Conservation (phyloP, 2,113 vertebrate species). For the Trogon surrucura region DNA sequence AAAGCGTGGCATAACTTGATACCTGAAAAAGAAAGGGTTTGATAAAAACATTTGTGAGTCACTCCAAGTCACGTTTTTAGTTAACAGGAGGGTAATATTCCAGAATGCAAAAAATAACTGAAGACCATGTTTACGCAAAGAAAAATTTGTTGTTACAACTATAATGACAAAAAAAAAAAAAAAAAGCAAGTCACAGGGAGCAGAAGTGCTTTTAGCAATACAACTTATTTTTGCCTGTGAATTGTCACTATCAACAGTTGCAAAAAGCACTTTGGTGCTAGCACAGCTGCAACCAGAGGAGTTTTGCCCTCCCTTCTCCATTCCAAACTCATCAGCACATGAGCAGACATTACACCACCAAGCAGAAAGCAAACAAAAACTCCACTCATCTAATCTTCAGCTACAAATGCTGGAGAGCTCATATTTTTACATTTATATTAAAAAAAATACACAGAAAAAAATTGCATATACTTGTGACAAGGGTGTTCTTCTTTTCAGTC, state of each 20-base stretch:
- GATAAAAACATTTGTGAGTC: neutral
- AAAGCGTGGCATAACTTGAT: constrained; percentile 86
- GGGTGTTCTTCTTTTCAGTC: neutral
- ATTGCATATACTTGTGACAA: neutral
- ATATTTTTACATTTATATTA: neutral
- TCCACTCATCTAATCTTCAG: neutral
- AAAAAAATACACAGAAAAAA: neutral
- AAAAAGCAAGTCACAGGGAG: neutral
- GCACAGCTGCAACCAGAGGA: neutral
- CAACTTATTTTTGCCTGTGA: neutral
- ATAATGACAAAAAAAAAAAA: neutral
- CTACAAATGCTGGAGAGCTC: neutral
- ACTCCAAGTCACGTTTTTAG: neutral
- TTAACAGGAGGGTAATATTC: neutral
- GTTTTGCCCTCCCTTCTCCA: neutral
- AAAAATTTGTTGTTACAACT: neutral
- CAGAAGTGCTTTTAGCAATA: neutral
- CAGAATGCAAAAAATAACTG: neutral
- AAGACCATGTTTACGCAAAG: neutral
- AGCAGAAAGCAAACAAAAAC: neutral
- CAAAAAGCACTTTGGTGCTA: neutral
- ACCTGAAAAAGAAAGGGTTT: constrained; percentile 75
- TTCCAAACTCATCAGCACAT: neutral
- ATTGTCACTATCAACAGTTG: neutral
- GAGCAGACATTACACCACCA: neutral